Conservation (phyloP, 2,888 invertebrate species). For the Protonemura montana region DNA sequence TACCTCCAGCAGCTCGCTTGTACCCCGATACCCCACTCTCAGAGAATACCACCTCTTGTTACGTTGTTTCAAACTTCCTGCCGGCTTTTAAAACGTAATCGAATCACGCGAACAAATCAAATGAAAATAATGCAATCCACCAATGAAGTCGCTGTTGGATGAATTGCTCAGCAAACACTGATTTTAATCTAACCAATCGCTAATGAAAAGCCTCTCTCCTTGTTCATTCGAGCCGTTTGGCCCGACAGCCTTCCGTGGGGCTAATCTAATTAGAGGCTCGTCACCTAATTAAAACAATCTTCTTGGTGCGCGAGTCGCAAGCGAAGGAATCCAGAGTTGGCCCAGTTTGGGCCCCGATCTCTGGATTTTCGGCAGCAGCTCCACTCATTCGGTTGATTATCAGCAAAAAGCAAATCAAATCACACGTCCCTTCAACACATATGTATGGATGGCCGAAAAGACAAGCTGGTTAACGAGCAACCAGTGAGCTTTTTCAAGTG, state of each 20-base stretch:
- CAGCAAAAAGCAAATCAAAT: neutral
- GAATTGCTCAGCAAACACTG: constrained; percentile 47
- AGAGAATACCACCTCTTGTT: neutral
- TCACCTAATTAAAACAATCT: constrained; percentile 44
- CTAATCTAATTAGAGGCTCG: constrained; percentile 46
- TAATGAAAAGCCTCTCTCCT: constrained; percentile 45
- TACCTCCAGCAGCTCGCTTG: neutral
- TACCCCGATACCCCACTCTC: neutral
- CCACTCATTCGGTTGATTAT: neutral
- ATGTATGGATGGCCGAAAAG: neutral
- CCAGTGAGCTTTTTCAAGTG: neutral
- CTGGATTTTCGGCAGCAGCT: neutral
- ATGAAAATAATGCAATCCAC: constrained; percentile 43
- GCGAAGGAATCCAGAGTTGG: constrained; percentile 13
- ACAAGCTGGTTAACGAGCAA: neutral
- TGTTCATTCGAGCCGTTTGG: neutral
- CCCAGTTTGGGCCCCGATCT: too few species aligned
- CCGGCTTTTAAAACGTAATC: neutral
- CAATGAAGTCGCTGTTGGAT: constrained; percentile 42
- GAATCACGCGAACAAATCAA: neutral
- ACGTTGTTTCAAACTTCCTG: neutral
- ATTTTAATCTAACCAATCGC: constrained; percentile 48
- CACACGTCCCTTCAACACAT: neutral
- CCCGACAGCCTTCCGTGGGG: constrained; percentile 23
- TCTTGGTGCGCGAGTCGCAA: constrained; percentile 38